phyloP scores from a whole-genome alignment of 2,113 vertebrate species.

The Thymallus thymallus region DNA sequence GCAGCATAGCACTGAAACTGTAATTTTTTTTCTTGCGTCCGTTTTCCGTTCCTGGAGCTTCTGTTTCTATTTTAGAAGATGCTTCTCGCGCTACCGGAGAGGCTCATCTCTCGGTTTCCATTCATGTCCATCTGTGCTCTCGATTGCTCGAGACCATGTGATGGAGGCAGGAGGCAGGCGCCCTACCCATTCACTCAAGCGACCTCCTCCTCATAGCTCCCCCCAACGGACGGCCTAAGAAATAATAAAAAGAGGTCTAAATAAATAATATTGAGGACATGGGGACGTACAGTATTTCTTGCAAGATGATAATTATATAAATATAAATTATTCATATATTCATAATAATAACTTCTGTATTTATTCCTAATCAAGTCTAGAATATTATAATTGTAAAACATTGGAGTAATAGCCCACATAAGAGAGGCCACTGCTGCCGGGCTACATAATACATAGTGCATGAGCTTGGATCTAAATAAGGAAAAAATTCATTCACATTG shows the following conservation, averaged over 20 bases:
- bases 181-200: slow-evolving; percentile 43
- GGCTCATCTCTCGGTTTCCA: slow-evolving; percentile 67
- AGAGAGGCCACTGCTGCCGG: slow-evolving; percentile 21
- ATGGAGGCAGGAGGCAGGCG: slow-evolving; percentile 40
- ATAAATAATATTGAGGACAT: slow-evolving; percentile 11
- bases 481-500: slow-evolving; percentile 43
- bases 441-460: slow-evolving; percentile 26
- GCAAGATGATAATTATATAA: slow-evolving; percentile 34
- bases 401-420: slow-evolving; percentile 10
- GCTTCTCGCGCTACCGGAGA: slow-evolving; percentile 64
- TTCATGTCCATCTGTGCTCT: slow-evolving; percentile 65
- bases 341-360: slow-evolving; percentile 42
- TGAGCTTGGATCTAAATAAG: slow-evolving; percentile 54
- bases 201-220: slow-evolving; percentile 45
- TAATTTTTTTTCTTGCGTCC: slow-evolving; percentile 26
- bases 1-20: slow-evolving; percentile 18
- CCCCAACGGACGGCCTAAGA: slow-evolving; percentile 33
- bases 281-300: slow-evolving; percentile 23
- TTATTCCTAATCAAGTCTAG: slow-evolving; percentile 32
- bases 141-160: slow-evolving; percentile 56
- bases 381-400: slow-evolving; percentile 22
- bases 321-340: slow-evolving; percentile 47
- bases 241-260: slow-evolving; percentile 15
- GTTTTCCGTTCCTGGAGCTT: slow-evolving; percentile 37
- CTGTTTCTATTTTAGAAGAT: slow-evolving; percentile 64